Evolutionary conservation across 2,888 invertebrate species (phyloP), one percentile per base, ranked within the genome.

Genomic region (Mimumesa dahlbomi): DNA sequence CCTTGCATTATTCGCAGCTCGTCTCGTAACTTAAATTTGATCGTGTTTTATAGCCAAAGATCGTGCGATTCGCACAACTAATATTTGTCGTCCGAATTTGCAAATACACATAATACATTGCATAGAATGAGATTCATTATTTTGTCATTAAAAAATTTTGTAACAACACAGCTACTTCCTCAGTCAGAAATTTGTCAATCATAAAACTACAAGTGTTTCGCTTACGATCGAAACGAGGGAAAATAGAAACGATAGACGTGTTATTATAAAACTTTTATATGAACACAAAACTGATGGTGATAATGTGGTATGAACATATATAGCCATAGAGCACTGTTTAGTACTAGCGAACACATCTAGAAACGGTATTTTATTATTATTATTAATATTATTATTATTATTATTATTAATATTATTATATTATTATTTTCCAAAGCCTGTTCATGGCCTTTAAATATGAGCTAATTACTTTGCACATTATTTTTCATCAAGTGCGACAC

Each of bases 271-370:
- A 21, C 7, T 56, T 56, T 71, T 45, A 40, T 48, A 53, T 36
- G 50, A 71, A 61, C 53, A 71, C 45, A 48, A 64, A 71, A 57
- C 57, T 57, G 56, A 63, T 57, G 48, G 63, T 68, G 58, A 54
- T 71, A 48, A 49, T 43, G 25, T 38, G 38, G 29, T 61, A 52
- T 70, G 70, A 62, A 62, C 36, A 62, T 66, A 45, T 54, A 34
- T 45, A 59, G 25, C 66, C 69, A 69, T 58, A 71, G 72, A 64
- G 45, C 58, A 71, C 57, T 71, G 53, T 64, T 71, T 52, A 46
- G 38, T 49, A 63, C 57, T 56, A 59, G 53, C 21, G 29, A 21
- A 54, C 36, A 63, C 29, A 54, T 18, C 31, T 34, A 71, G 46
- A 43, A 72, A 42, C 16, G 52, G 36, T 19, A 50, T 49, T 43